These are phyloP conservation scores for Galago senegalensis DNA, from an alignment of 2,797 vertebrate genomes.

Conservation along the genomic window DNA sequence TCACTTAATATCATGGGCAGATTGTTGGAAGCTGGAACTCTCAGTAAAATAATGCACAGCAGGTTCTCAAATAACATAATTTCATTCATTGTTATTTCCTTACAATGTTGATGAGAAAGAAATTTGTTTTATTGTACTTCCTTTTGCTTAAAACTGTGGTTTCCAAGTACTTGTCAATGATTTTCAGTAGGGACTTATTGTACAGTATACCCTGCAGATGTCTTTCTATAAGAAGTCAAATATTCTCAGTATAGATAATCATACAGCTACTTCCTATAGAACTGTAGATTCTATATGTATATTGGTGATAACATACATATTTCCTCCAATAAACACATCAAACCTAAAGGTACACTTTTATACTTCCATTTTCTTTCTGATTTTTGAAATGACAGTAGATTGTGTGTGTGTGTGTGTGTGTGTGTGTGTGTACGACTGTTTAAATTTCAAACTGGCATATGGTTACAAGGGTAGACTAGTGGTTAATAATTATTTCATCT, in stretches of 20 bases:
- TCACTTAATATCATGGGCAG: neutral
- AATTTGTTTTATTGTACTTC: neutral
- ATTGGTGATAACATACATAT: neutral
- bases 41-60: neutral
- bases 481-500: conserved; percentile 43
- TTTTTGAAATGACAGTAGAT: neutral
- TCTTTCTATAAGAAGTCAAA: neutral
- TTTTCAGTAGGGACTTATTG: neutral
- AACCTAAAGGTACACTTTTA: neutral
- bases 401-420: neutral
- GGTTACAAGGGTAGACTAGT: neutral
- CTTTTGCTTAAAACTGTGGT: neutral
- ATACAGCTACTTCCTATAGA: neutral
- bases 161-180: neutral
- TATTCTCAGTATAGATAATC: neutral
- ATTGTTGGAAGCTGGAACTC: neutral
- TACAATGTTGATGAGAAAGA: neutral
- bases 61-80: neutral
- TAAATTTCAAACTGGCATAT: neutral
- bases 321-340: neutral
- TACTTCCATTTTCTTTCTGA: neutral
- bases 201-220: neutral
- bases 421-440: neutral
- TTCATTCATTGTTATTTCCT: neutral
- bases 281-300: neutral